phyloP scores from a whole-genome alignment of 2,113 vertebrate species.

The Aramus guarauna region DNA sequence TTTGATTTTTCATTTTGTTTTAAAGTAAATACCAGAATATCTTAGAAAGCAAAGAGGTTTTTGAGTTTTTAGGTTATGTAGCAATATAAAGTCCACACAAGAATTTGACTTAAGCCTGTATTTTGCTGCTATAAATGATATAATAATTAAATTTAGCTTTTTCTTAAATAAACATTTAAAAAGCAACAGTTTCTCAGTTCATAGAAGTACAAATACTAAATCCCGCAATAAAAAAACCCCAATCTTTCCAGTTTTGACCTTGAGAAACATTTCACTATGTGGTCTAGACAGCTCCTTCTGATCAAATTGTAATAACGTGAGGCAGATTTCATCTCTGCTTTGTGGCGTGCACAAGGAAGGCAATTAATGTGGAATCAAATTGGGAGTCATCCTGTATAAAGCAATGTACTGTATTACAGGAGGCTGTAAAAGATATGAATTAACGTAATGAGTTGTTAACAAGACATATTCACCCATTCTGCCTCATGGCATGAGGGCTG shows the following conservation, averaged over 20 bases:
- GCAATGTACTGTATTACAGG: background rate
- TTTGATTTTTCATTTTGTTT: background rate
- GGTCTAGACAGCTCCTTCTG: background rate
- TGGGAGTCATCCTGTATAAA: background rate
- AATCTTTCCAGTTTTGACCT: background rate
- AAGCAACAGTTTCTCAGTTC: background rate
- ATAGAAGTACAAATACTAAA: background rate
- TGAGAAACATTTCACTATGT: background rate
- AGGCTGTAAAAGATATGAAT: background rate
- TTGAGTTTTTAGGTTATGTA: background rate
- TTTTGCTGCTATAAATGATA: background rate
- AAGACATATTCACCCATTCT: background rate
- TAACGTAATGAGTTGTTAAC: background rate
- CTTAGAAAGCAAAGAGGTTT: background rate
- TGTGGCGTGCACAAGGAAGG: background rate
- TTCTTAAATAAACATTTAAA: background rate
- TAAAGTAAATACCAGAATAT: background rate
- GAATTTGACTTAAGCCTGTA: background rate
- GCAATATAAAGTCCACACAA: background rate
- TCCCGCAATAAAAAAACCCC: background rate
- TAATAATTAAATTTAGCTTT: background rate
- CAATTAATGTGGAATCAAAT: background rate
- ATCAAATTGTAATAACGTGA: background rate
- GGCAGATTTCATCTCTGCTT: background rate
- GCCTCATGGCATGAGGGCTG: background rate